A percentile compares a stretch with the other conserved stretches of the same genome.
Evolutionary conservation across 2,797 vertebrate genomes (phyloP).

Genomic region (Pseudochromis fuscus): DNA sequence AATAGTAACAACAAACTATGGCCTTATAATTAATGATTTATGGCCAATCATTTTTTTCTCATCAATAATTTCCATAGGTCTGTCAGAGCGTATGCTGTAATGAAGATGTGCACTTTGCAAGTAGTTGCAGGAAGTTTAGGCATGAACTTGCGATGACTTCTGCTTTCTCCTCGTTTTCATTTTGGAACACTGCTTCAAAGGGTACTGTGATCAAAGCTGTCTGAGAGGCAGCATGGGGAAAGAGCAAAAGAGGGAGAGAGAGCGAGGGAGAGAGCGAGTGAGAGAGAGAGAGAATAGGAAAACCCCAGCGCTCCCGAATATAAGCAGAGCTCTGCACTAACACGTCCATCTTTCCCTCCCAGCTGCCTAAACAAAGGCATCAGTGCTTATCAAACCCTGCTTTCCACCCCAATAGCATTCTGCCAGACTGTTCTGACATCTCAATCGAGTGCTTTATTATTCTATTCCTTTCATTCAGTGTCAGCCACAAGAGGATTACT

Average conservation of each 20-base stretch:
- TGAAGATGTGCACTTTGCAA: slow-evolving; percentile 82
- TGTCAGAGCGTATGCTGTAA: slow-evolving; percentile 44
- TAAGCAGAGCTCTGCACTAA: slow-evolving; percentile 82
- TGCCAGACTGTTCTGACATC: slow-evolving; percentile 85
- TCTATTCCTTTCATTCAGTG: slow-evolving; percentile 78
- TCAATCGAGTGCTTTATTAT: slow-evolving; percentile 83
- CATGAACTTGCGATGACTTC: slow-evolving; percentile 89
- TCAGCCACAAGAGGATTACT: slow-evolving; percentile 81
- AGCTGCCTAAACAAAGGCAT: slow-evolving; percentile 87
- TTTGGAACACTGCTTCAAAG: slow-evolving; percentile 92
- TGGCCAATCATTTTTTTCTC: slow-evolving; percentile 41
- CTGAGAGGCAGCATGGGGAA: slow-evolving; percentile 85
- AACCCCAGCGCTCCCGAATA: slow-evolving; percentile 83
- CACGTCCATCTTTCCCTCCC: slow-evolving; percentile 81
- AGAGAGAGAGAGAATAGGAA: slow-evolving; percentile 76
- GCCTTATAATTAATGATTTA: slow-evolving; percentile 58
- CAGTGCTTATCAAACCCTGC: slow-evolving; percentile 85
- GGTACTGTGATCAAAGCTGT: slow-evolving; percentile 91
- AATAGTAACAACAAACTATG: slow-evolving; percentile 41
- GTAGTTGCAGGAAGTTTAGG: slow-evolving; percentile 88
- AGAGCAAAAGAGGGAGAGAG: slow-evolving; percentile 72
- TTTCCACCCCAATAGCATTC: slow-evolving; percentile 82
- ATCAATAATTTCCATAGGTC: slow-evolving; percentile 62
- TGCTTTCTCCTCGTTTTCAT: slow-evolving; percentile 87
- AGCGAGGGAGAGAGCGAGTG: slow-evolving; percentile 48